Base-by-base conservation (phyloP, 2,797 vertebrate species). In the Odontamblyopus rebecca region DNA sequence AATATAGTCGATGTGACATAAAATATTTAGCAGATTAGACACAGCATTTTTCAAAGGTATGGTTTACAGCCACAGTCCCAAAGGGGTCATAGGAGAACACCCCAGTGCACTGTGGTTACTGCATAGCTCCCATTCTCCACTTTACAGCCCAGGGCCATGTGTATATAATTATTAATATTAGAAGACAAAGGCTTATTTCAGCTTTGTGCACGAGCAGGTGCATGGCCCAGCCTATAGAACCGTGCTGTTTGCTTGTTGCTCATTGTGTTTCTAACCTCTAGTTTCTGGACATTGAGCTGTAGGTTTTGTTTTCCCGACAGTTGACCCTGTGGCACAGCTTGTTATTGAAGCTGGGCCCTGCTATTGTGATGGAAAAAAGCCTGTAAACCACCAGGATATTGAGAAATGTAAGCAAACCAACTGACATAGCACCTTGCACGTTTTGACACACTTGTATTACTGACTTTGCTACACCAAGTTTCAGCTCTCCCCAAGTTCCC, bases 191-290 rank as follows among this genome's bases (percentile, higher is more conserved):
- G 26, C 7, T 16, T 19, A 13, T 16, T 51, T 67, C 3, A 30
- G 48, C 27, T 53, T 12, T 1, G 19, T 1, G 11, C 23, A 23
- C 23, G 48, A 32, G 65, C 65, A 67, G 65, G 65, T 67, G 65
- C 65, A 53, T 30, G 7, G 16, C 27, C 44, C 26, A 7, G 44
- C 7, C 38, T 32, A 53, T 32, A 53, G 44, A 5, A 67, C 5
- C 48, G 32, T 12, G 50, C 48, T 53, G 65, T 51, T 51, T 0
- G 64, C 13, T 18, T 66, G 64, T 30, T 51, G 48, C 5, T 51
- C 63, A 7, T 48, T 65, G 63, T 65, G 63, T 66, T 27, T 53
- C 65, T 67, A 53, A 50, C 63, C 44, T 66, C 41, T 66, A 26
- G 48, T 67, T 67, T 51, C 64, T 67, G 27, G 48, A 8, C 27